Base-by-base conservation (phyloP, 2,797 vertebrate species). In the Parambassis ranga region DNA sequence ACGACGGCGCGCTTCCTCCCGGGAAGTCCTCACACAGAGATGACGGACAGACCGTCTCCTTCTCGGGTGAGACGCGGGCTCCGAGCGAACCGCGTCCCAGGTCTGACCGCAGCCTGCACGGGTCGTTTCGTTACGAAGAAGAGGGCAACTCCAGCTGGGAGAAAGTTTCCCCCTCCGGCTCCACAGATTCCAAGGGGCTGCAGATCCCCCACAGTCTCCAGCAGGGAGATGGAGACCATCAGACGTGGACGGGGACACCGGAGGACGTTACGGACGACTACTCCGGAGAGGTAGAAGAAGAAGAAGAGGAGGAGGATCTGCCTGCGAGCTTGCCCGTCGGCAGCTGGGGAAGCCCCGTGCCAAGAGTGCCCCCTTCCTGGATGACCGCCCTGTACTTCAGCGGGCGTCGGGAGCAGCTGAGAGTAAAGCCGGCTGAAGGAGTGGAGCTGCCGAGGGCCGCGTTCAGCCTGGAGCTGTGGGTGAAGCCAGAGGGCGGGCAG, bases 401-500 rank as follows among this genome's bases (percentile, higher is more conserved):
- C n/a, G 94, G 95, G 41, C 86, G 91, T 11, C 87, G 83, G 60
- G 94, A 95, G 84, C 92, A 93, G 74, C 91, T 97, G 62, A 90
- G 82, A 83, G 52, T 94, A 70, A 93, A 91, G 70, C 87, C 94
- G 20, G 81, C 83, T 7, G 87, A 78, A 3, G 88, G 85, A 63
- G 76, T 93, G 58, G 90, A 93, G 67, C 83, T 95, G 77, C 96
- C 96, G 31, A 86, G 92, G 61, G 89, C 86, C 58, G 77, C 69
- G 13, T 98, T 98, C 92, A 98, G 94, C 18, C 71, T 96, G 81
- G 96, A 98, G 89, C 85, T 94, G 53, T 98, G 96, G 97, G 91
- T 97, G 75, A 95, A 92, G 56, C 93, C 95, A 0, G 96, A 98
- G 66, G 97, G 97, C 67, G 97, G 97, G 10, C 96, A 98, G 91